Evolutionary conservation across 1,140 invertebrate species (phyloP).

Genomic region (Drosophila ambigua): DNA sequence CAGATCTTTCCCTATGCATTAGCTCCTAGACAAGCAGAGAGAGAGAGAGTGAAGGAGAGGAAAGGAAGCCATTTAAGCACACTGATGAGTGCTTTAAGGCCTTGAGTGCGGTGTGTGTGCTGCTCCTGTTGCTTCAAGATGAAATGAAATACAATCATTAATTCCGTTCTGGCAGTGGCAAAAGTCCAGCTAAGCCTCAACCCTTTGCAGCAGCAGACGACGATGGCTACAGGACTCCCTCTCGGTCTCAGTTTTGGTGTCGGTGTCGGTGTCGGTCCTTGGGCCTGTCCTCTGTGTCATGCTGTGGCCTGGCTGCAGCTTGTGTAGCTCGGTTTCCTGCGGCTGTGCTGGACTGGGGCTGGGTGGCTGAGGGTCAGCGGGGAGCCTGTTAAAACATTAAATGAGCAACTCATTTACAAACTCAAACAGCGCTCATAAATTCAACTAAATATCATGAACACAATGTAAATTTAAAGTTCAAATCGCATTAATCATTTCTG

Average conservation of each 20-base stretch:
- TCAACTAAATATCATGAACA: conserved; percentile 81
- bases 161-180: conserved; percentile 62
- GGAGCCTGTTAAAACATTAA: conserved; percentile 71
- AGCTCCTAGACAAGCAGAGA: too few relatives aligned
- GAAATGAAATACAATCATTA: conserved; percentile 79
- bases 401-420: conserved; percentile 82
- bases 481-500: conserved; percentile 81
- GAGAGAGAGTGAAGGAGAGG: too few relatives aligned
- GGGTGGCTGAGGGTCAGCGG: neutral
- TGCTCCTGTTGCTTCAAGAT: too few relatives aligned
- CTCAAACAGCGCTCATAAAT: conserved; percentile 81
- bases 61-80: too few relatives aligned
- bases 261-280: too few relatives aligned
- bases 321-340: conserved; percentile 35
- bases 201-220: conserved; percentile 2
- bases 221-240: too few relatives aligned
- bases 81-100: too few relatives aligned
- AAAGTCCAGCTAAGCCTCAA: conserved; percentile 28
- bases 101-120: too few relatives aligned
- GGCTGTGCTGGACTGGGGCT: neutral
- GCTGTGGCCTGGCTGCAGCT: conserved; percentile 24
- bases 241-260: neutral
- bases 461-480: conserved; percentile 82
- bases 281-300: neutral
- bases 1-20: too few relatives aligned